These are phyloP conservation scores for Gila robusta DNA, from an alignment of 2,797 vertebrate species.

Conservation along the genomic window DNA sequence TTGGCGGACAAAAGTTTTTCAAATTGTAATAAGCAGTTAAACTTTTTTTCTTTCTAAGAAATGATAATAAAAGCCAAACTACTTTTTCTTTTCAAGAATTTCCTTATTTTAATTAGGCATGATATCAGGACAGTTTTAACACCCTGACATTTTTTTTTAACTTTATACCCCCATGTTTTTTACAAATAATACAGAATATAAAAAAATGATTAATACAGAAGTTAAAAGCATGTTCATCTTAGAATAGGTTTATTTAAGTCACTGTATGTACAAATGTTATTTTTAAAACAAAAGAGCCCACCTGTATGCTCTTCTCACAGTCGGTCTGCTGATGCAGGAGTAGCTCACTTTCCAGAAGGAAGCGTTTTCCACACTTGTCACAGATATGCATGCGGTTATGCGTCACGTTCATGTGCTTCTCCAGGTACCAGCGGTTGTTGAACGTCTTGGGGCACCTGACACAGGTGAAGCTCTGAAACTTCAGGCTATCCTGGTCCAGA, in stretches of 20 bases:
- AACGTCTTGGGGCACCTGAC: constrained; percentile 93
- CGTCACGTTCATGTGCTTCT: constrained; percentile 96
- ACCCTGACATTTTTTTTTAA: background rate
- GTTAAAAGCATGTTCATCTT: background rate
- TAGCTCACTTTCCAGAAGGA: constrained; percentile 94
- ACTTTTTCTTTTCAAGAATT: background rate
- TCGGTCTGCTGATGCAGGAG: constrained; percentile 95
- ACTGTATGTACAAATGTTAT: background rate
- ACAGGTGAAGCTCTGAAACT: constrained; percentile 91
- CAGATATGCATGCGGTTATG: constrained; percentile 98
- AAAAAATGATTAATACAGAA: background rate
- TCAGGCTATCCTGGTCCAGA: constrained; percentile 87
- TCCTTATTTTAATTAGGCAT: background rate
- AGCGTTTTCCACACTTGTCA: constrained; percentile 93
- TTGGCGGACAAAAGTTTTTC: background rate
- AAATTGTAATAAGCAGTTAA: background rate
- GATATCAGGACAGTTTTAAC: background rate
- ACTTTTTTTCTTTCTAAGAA: background rate
- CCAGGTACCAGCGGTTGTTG: constrained; percentile 98
- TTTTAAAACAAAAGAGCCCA: background rate
- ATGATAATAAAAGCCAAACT: background rate
- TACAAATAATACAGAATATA: background rate
- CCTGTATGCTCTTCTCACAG: constrained; percentile 98
- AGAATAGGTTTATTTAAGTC: background rate
- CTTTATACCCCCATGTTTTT: background rate